Evolutionary conservation across 2,888 invertebrate species (phyloP).

Genomic region (Ethmia dodecea): DNA sequence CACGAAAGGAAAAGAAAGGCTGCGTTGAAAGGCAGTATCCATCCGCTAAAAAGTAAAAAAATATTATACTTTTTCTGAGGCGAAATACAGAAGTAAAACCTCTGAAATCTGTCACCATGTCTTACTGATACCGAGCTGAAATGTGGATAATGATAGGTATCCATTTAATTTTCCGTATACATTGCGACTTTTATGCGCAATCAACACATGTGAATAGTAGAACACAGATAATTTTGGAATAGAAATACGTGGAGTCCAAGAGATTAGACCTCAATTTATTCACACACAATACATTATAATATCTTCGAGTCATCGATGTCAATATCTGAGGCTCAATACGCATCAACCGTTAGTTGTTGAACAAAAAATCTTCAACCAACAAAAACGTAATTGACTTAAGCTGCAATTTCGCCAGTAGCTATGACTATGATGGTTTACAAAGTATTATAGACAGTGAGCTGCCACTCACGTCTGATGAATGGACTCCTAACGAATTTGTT

Average conservation of each 20-base stretch:
- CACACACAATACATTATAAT: constrained; percentile 10
- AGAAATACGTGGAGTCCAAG: constrained; percentile 1
- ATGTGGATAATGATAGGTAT: no score
- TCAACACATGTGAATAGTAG: no score
- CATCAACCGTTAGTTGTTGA: constrained; percentile 37
- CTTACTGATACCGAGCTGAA: no score
- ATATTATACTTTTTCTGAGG: no score
- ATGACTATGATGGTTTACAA: constrained; percentile 21
- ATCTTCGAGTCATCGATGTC: constrained; percentile 29
- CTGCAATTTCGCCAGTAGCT: constrained; percentile 57
- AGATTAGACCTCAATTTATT: constrained; percentile 6
- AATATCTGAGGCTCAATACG: constrained; percentile 28
- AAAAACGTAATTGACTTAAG: constrained; percentile 49
- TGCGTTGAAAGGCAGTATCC: no score
- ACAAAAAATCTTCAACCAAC: constrained; percentile 36
- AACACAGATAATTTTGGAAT: no score
- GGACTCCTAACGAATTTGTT: constrained; percentile 61
- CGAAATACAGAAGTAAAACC: no score
- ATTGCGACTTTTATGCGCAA: no score
- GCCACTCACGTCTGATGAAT: constrained; percentile 62
- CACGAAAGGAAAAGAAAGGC: no score
- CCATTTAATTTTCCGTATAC: no score
- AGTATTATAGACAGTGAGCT: constrained; percentile 30
- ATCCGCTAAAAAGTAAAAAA: no score
- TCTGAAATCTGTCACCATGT: no score